Percentiles rank a stretch among this genome's conserved stretches.
Evolutionary conservation across 2,797 vertebrate genomes (phyloP).

Genomic region (Ctenopoma multispine): DNA sequence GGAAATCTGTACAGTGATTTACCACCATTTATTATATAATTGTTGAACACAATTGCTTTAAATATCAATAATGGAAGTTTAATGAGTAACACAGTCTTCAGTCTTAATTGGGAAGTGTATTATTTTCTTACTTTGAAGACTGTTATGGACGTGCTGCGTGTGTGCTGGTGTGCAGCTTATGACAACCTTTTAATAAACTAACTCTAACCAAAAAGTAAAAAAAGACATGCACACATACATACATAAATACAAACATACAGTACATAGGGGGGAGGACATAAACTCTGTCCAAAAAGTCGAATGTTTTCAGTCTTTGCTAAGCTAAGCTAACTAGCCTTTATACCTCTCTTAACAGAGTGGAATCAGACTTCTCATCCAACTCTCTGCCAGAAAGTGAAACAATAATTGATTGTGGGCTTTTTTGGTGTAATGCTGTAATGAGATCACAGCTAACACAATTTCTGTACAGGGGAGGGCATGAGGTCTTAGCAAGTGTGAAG

Average conservation of each 20-base stretch:
- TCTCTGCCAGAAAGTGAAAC: background rate
- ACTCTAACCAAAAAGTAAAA: no score
- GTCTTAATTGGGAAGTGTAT: background rate
- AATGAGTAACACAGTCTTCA: background rate
- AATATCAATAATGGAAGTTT: background rate
- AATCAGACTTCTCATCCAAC: no score
- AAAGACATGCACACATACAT: no score
- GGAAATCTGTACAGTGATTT: no score
- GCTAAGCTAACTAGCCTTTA: slow-evolving; percentile 3
- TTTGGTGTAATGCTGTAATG: background rate
- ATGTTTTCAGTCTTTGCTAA: slow-evolving; percentile 5
- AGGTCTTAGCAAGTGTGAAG: background rate
- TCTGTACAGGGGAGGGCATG: slow-evolving; percentile 2
- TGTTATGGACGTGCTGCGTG: background rate
- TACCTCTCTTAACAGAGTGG: background rate
- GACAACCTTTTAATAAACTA: no score
- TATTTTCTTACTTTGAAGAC: background rate
- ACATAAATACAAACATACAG: no score
- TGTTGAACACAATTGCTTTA: background rate
- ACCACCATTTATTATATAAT: background rate
- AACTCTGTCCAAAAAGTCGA: no score
- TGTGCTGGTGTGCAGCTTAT: background rate
- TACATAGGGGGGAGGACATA: no score
- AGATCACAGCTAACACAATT: slow-evolving; percentile 5
- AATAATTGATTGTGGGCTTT: slow-evolving; percentile 20